Evolutionary conservation across 2,113 vertebrate genomes (phyloP).

Genomic region (Corvus cornix): DNA sequence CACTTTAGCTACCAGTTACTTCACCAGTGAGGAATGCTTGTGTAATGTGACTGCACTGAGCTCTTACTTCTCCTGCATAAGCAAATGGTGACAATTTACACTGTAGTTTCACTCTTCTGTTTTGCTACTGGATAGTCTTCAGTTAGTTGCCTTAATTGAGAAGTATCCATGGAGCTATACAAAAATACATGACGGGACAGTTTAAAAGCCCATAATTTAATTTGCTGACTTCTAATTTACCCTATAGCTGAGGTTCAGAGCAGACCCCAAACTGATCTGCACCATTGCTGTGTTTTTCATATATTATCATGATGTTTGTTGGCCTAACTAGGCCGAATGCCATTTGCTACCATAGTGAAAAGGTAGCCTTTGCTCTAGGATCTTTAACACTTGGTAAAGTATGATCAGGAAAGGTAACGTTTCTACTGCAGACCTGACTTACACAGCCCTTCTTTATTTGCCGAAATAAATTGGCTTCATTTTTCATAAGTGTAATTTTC

Average conservation of each 20-base stretch:
- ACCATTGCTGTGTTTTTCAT: neutral
- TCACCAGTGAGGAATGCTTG: neutral
- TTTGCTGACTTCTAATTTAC: neutral
- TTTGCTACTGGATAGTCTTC: neutral
- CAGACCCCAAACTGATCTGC: neutral
- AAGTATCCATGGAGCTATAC: neutral
- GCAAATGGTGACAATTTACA: neutral
- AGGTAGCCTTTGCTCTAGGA: neutral
- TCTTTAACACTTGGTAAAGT: neutral
- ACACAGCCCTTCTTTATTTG: neutral
- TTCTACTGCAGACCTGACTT: neutral
- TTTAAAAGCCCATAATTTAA: neutral
- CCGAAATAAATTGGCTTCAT: neutral
- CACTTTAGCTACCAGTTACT: neutral
- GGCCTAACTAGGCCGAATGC: neutral
- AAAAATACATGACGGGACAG: neutral
- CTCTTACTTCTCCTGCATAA: neutral
- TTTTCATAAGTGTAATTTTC: neutral
- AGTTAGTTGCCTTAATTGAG: neutral
- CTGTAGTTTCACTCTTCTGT: neutral
- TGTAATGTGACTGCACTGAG: fast-evolving
- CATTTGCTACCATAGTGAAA: neutral
- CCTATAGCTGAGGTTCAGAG: neutral
- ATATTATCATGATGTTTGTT: neutral
- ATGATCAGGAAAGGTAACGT: slow-evolving; percentile 16